Conservation (phyloP, 2,888 invertebrate genomes). For the Orthosia gracilis region DNA sequence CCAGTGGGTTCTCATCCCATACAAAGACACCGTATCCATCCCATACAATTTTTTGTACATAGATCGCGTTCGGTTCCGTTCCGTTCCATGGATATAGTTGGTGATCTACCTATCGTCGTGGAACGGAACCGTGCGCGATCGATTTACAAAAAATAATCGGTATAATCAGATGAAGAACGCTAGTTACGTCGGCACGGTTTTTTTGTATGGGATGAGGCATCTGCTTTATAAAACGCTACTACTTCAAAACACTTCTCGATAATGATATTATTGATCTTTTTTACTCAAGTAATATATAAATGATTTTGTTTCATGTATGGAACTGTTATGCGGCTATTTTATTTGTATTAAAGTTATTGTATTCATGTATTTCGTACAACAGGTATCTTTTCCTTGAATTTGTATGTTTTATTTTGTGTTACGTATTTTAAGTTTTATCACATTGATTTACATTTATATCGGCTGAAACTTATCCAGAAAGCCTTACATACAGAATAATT, state of each 20-base stretch:
- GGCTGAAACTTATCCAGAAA: background rate
- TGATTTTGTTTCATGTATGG: background rate
- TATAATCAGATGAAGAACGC: no score
- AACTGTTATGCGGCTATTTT: slow-evolving; percentile 2
- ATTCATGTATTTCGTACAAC: slow-evolving; percentile 3
- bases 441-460: background rate
- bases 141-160: no score
- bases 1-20: no score
- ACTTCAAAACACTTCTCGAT: background rate
- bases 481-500: no score
- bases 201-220: no score
- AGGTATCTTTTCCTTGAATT: slow-evolving; percentile 13
- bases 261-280: slow-evolving; percentile 1
- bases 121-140: no score
- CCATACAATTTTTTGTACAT: no score
- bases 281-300: background rate
- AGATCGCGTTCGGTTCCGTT: no score
- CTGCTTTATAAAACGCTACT: background rate
- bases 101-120: no score
- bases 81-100: no score
- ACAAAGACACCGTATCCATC: no score
- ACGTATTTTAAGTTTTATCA: background rate
- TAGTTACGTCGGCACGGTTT: no score
- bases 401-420: slow-evolving; percentile 6
- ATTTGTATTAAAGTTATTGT: slow-evolving; percentile 21